Evolutionary conservation across 2,113 vertebrate genomes (phyloP).

Genomic region (Alligator sinensis): DNA sequence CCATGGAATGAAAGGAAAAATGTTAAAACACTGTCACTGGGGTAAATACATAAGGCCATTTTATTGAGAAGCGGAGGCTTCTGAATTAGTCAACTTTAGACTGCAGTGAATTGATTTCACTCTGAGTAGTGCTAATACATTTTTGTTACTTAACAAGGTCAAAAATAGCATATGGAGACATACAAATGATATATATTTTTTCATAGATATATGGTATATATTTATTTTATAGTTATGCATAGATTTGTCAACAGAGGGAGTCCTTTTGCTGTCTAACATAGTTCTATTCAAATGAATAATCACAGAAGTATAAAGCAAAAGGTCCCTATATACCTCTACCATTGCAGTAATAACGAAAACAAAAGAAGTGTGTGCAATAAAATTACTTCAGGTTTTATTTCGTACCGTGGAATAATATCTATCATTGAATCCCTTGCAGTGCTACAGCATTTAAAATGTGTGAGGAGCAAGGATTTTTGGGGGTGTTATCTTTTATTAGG

Average conservation of each 20-base stretch:
- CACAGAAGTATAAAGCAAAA: background rate
- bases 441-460: background rate
- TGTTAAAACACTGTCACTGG: background rate
- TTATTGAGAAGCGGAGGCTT: background rate
- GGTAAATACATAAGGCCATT: background rate
- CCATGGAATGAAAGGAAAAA: background rate
- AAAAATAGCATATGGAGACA: background rate
- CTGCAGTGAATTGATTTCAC: background rate
- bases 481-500: too few relatives aligned
- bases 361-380: constrained; percentile 32
- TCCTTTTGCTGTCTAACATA: constrained; percentile 27
- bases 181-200: accelerated
- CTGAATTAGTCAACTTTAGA: background rate
- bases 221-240: background rate
- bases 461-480: too few relatives aligned
- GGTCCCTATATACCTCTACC: background rate
- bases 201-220: too few relatives aligned
- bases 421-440: constrained; percentile 19
- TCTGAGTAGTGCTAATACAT: background rate
- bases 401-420: background rate
- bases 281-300: accelerated
- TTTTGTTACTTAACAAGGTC: background rate
- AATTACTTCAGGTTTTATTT: constrained; percentile 30
- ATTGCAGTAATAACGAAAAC: background rate
- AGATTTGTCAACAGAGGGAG: constrained; percentile 62